These are phyloP conservation scores for Diacarnus erythraeanus DNA, from an alignment of 37 sponge, comb jelly and placozoan species.

Conservation along the genomic window DNA sequence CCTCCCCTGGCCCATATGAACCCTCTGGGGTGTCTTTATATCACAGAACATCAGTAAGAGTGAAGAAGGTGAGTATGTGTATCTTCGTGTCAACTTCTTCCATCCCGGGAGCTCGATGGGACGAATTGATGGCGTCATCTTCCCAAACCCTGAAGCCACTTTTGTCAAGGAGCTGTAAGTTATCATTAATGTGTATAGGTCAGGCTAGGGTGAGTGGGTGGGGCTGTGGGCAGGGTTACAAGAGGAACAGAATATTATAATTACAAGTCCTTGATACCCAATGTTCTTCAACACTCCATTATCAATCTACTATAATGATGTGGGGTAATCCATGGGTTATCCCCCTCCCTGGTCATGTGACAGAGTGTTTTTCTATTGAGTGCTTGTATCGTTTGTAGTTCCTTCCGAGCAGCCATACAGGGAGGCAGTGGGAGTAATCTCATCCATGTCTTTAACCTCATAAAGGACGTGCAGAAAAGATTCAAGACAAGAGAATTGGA, in stretches of 20 bases:
- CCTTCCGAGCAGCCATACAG: conserved; percentile 37
- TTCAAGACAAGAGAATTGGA: conserved; percentile 92
- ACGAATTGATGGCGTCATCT: conserved; percentile 73
- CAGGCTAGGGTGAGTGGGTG: no score
- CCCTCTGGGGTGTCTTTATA: no score
- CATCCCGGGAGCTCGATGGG: conserved; percentile 86
- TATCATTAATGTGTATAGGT: no score
- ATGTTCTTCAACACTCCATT: no score
- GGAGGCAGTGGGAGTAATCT: conserved; percentile 34
- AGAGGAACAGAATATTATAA: neutral
- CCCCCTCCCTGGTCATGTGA: no score
- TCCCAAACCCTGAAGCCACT: conserved; percentile 86
- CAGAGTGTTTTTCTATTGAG: neutral
- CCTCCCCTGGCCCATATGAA: no score
- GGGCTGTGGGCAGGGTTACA: no score
- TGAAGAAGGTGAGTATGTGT: conserved; percentile 94
- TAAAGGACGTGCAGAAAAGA: conserved; percentile 96
- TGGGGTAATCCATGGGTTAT: no score
- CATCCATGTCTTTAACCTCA: conserved; percentile 67
- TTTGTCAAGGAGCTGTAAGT: conserved; percentile 94
- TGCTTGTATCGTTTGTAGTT: no score
- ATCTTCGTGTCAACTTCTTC: conserved; percentile 94
- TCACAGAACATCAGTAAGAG: conserved; percentile 95
- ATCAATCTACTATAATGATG: no score
- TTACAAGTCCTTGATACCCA: no score